Percentiles rank a stretch among this genome's conserved stretches.
Evolutionary conservation across 2,888 invertebrate genomes (phyloP).

Genomic region (Synergus itoensis): DNA sequence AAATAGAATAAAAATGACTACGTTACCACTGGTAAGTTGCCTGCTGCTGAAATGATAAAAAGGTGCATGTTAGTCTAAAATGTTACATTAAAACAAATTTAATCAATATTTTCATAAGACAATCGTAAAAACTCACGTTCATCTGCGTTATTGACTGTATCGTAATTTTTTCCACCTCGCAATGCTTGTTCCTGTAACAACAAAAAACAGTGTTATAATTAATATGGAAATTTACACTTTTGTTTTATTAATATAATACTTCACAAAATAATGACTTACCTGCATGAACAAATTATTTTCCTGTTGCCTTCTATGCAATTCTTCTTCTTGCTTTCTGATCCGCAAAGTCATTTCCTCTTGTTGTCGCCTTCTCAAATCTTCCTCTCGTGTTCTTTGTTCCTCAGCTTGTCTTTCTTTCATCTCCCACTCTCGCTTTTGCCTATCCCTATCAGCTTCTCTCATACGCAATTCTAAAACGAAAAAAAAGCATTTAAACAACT

Average conservation of each 20-base stretch:
- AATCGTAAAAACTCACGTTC: slow-evolving; percentile 68
- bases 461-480: slow-evolving; percentile 83
- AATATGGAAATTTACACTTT: not conserved
- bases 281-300: slow-evolving; percentile 94
- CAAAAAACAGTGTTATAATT: not conserved
- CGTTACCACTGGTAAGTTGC: slow-evolving; percentile 77
- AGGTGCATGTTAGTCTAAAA: not conserved
- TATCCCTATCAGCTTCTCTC: slow-evolving; percentile 92
- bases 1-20: slow-evolving; percentile 61
- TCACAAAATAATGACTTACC: slow-evolving; percentile 75
- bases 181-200: slow-evolving; percentile 73
- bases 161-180: slow-evolving; percentile 74
- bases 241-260: not conserved
- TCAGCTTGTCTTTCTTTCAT: slow-evolving; percentile 90
- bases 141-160: slow-evolving; percentile 71
- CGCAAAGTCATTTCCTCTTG: slow-evolving; percentile 89
- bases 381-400: slow-evolving; percentile 86
- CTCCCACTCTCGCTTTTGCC: slow-evolving; percentile 91
- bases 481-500: slow-evolving; percentile 7
- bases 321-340: slow-evolving; percentile 91
- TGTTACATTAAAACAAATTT: slow-evolving; percentile 25
- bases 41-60: slow-evolving; percentile 69
- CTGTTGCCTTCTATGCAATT: slow-evolving; percentile 90
- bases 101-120: slow-evolving; percentile 29
- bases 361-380: slow-evolving; percentile 83